Conservation (phyloP, 1,140 invertebrate species). For the Augochlora pura region DNA sequence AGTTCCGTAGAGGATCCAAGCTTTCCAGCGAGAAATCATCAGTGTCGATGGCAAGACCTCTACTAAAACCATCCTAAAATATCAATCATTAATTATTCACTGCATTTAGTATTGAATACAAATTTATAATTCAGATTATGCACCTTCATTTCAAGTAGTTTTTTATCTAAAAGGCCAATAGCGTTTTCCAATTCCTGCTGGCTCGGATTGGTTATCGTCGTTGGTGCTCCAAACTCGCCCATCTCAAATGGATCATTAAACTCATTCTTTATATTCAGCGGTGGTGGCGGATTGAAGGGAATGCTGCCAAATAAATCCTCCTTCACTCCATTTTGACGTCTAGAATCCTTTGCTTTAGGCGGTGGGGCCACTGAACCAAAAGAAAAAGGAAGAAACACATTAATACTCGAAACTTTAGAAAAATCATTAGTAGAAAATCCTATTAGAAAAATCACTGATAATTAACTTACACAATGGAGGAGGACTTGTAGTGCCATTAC, state of each 20-base stretch:
- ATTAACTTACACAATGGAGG: conserved; percentile 84
- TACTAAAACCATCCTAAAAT: conserved; percentile 90
- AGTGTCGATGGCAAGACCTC: conserved; percentile 88
- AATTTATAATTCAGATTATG: not conserved
- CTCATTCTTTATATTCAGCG: conserved; percentile 74
- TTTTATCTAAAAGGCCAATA: conserved; percentile 89
- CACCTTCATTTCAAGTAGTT: conserved; percentile 91
- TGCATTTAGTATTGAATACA: not conserved
- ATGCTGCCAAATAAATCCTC: conserved; percentile 82
- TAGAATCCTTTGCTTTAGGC: conserved; percentile 88
- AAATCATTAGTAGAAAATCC: too few species aligned
- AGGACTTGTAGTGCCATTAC: conserved; percentile 73
- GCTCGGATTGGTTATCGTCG: conserved; percentile 75
- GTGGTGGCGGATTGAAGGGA: conserved; percentile 81
- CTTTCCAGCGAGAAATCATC: conserved; percentile 93
- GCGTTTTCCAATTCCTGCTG: conserved; percentile 85
- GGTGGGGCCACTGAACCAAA: conserved; percentile 88
- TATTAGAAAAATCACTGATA: not conserved
- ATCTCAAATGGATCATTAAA: conserved; percentile 88
- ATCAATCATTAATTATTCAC: conserved; percentile 42
- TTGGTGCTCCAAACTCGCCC: conserved; percentile 84
- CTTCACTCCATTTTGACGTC: conserved; percentile 81
- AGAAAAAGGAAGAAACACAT: conserved; percentile 15
- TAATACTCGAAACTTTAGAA: not conserved
- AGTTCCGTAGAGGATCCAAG: conserved; percentile 87